Conservation (phyloP, 2,888 invertebrate genomes). For the Phaonia tiefii region DNA sequence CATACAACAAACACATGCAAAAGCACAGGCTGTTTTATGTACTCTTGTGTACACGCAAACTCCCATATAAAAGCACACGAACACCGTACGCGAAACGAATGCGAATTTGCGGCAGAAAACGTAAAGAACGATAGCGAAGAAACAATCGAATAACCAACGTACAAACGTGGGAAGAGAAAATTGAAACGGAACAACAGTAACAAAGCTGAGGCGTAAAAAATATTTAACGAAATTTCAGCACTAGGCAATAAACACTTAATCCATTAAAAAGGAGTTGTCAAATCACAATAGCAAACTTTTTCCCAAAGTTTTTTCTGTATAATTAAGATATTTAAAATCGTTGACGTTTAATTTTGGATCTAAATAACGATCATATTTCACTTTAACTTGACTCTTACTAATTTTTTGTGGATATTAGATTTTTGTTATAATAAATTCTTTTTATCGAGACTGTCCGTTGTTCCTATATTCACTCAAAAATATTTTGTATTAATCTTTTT, state of each 20-base stretch:
- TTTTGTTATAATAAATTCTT: slow-evolving; percentile 6
- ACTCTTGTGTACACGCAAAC: slow-evolving; percentile 23
- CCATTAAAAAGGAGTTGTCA: slow-evolving; percentile 17
- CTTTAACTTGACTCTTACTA: too few species aligned
- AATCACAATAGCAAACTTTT: neutral
- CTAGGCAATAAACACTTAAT: neutral
- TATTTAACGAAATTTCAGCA: slow-evolving; percentile 26
- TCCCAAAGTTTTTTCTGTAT: too few species aligned
- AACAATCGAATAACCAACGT: slow-evolving; percentile 35
- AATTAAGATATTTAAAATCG: too few species aligned
- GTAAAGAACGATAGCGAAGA: slow-evolving; percentile 52
- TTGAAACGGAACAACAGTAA: slow-evolving; percentile 60
- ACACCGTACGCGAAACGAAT: slow-evolving; percentile 59
- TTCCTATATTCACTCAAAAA: neutral
- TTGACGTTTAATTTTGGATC: too few species aligned
- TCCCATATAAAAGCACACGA: slow-evolving; percentile 38
- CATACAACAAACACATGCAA: slow-evolving; percentile 25
- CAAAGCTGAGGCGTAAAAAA: slow-evolving; percentile 67
- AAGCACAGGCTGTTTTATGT: neutral
- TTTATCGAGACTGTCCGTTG: neutral
- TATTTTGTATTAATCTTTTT: slow-evolving; percentile 11
- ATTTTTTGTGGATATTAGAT: too few species aligned
- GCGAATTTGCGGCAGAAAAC: slow-evolving; percentile 65
- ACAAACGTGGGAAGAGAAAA: slow-evolving; percentile 64
- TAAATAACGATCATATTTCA: too few species aligned